phyloP scores from a whole-genome alignment of 1,140 invertebrate species.

The Brachionus koreanus region DNA sequence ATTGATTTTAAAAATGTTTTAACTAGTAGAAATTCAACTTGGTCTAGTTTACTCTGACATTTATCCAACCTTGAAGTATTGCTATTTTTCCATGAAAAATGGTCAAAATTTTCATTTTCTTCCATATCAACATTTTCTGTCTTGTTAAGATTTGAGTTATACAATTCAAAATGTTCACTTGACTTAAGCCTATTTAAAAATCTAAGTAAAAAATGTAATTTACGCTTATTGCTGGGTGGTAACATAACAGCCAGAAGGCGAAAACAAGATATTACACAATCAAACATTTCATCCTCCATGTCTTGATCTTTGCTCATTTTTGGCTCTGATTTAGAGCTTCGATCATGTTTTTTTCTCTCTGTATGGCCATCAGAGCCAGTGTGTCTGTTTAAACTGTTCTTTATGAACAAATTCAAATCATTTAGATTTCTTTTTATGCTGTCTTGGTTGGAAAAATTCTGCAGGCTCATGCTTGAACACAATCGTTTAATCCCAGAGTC shows the following conservation, averaged over 20 bases:
- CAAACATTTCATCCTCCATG: constrained; percentile 21
- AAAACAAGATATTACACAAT: background rate
- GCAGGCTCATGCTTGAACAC: background rate
- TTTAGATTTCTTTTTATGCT: background rate
- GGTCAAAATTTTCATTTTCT: background rate
- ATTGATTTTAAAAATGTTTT: background rate
- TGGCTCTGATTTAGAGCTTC: background rate
- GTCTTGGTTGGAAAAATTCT: background rate
- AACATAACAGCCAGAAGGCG: background rate
- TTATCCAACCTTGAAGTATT: background rate
- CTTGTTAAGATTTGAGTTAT: background rate
- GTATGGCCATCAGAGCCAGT: background rate
- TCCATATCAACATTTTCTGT: background rate
- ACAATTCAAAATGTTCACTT: background rate
- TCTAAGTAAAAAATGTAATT: constrained; percentile 30
- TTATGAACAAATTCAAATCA: background rate
- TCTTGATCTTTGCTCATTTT: background rate
- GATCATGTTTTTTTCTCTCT: background rate
- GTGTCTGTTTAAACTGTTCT: background rate
- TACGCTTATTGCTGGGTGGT: constrained; percentile 37
- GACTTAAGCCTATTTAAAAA: constrained; percentile 31
- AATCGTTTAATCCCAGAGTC: background rate
- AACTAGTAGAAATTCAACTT: background rate
- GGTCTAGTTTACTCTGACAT: background rate
- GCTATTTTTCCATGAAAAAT: background rate